Evolutionary conservation across 2,113 vertebrate species (phyloP), one percentile per base, ranked within the genome.

Genomic region (Choloepus hoffmanni): DNA sequence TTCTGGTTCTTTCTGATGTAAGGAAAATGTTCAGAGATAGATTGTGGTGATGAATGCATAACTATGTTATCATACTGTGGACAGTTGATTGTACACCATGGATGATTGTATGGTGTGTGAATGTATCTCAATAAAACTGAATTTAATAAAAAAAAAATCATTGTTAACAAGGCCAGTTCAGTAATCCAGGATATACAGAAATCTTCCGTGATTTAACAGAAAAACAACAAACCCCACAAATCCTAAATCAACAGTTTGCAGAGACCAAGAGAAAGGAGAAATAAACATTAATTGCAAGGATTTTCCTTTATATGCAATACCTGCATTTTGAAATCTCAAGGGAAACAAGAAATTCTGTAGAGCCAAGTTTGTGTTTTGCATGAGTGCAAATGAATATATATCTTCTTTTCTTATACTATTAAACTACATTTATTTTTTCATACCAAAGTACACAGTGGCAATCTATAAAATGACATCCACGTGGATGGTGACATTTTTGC

Each of bases 361-460:
- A 97, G 96, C 97, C 97, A 94, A 94, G 85, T 92, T 94, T 96
- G 91, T 86, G 92, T 94, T 97, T 79, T 85, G 88, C 92, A 94
- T 65, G 93, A 98, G 97, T 97, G 97, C 97, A 98, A 97, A 96
- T 92, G 82, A 96, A 96, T 97, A 81, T 97, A 96, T 96, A 97
- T 96, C 83, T 96, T 74, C 78, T 91, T 92, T 95, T 81, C 94
- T 93, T 73, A 96, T 62, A 96, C 92, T 96, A 77, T 67, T 92
- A 89, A 94, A 93, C 87, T 95, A 92, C 78, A 95, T 63, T 90
- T 95, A 24, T 95, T 70, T 85, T 96, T 97, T 96, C 98, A 97
- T 98, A 98, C 97, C 98, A 98, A 98, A 98, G 98, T 97, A 88
- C 68, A 98, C 97, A 98, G 98, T 98, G 97, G 82, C 90, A 77